Percentiles rank a stretch among this genome's conserved stretches.
These are phyloP conservation scores for Ariopsis seemanni DNA, from an alignment of 2,113 vertebrate genomes.

Conservation along the genomic window DNA sequence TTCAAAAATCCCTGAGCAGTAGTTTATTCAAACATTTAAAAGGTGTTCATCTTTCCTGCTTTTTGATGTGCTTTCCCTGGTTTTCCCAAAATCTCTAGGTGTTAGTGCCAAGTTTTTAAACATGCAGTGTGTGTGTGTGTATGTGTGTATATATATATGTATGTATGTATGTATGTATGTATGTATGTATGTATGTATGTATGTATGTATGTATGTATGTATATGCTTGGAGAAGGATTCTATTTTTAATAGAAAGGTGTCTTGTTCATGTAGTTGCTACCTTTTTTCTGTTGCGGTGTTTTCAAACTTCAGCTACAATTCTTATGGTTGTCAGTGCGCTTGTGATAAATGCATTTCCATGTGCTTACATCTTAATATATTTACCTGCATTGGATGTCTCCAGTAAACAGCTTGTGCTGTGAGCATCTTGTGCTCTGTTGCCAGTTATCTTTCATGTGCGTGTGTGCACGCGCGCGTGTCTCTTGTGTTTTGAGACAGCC, in stretches of 20 bases:
- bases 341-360: neutral
- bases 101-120: neutral
- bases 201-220: too few species aligned
- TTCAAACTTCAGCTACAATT: neutral
- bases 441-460: neutral
- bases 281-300: neutral
- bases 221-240: neutral
- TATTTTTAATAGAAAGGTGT: neutral
- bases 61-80: neutral
- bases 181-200: too few species aligned
- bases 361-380: neutral
- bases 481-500: neutral
- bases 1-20: neutral
- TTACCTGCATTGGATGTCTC: neutral
- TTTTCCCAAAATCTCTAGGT: neutral
- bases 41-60: neutral
- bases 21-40: neutral
- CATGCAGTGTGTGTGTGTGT: neutral
- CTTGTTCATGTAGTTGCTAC: neutral
- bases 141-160: too few species aligned
- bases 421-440: neutral
- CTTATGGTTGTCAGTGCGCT: neutral
- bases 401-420: neutral
- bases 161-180: too few species aligned
- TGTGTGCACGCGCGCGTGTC: neutral